Evolutionary conservation across 2,888 invertebrate species (phyloP), one percentile per base, ranked within the genome.

Genomic region (Linnaemya vulpina): DNA sequence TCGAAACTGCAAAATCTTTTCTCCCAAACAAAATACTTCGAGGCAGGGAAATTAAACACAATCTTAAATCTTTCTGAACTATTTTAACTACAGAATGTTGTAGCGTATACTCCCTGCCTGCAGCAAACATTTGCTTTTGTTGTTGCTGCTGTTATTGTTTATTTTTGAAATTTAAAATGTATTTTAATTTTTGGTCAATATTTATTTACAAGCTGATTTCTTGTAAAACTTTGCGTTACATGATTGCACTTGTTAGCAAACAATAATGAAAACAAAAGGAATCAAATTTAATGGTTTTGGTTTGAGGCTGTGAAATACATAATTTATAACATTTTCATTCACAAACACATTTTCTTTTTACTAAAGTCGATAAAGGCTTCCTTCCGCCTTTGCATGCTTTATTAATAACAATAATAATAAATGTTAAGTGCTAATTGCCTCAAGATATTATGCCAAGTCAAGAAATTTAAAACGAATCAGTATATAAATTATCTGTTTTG

Each of bases 161-260:
- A 0, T 49, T 0, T 46, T 55, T 43, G 10, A 35, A 51, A 75
- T 3, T 43, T 13, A 76, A 74, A 67, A 67, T 46, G 0, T 46
- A 10, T 5, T 67, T 8, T 35, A 53, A 55, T 22, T 51, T 62
- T 53, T 5, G 7, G n/a, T 25, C 35, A 60, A 58, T 58, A 60
- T 71, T 58, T 58, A 30, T 35, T 25, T 55, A 40, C 25, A 17
- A n/a, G 38, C 9, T 55, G 40, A 55, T 70, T 70, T 4, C n/a
- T 70, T 15, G 30, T 11, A 58, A 70, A 70, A 43, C 10, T 13
- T 53, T 51, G n/a, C n/a, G 46, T 49, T 49, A 30, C 46, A 49
- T 25, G 11, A 63, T 10, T 63, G 8, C 20, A 13, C 1, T 40
- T 62, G 13, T 20, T 40, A 40, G 38, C 15, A 62, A 62, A 53